These are phyloP conservation scores for Orussus abietinus DNA, from an alignment of 1,140 invertebrate genomes.

Conservation along the genomic window DNA sequence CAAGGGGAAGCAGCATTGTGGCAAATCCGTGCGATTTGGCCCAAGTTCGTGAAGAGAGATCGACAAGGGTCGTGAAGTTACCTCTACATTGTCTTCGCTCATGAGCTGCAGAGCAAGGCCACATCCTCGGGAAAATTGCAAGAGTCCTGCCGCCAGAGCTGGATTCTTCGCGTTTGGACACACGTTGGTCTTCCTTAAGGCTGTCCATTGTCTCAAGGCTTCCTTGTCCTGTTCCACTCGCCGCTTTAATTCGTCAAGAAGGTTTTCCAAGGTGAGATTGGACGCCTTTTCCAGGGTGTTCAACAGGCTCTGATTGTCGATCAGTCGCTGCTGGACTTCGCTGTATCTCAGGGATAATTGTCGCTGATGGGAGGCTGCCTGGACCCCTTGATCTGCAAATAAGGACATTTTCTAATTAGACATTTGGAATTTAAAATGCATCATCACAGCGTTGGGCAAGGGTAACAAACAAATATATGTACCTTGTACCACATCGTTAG, in stretches of 20 bases:
- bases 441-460: neutral
- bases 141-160: slow-evolving; percentile 62
- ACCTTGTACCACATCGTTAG: too few relatives aligned
- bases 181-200: slow-evolving; percentile 52
- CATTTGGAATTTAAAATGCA: neutral
- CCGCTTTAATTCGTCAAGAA: slow-evolving; percentile 59
- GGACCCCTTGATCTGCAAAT: slow-evolving; percentile 57
- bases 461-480: too few relatives aligned
- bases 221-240: slow-evolving; percentile 70
- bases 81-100: slow-evolving; percentile 37
- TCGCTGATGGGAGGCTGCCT: slow-evolving; percentile 84
- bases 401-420: too few relatives aligned
- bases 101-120: slow-evolving; percentile 74
- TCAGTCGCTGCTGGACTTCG: slow-evolving; percentile 81
- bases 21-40: too few relatives aligned
- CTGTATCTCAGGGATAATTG: slow-evolving; percentile 76
- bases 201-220: slow-evolving; percentile 66
- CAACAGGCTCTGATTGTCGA: slow-evolving; percentile 86
- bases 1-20: too few relatives aligned
- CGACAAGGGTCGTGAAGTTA: slow-evolving; percentile 15
- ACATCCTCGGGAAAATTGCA: slow-evolving; percentile 81
- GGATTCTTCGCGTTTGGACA: slow-evolving; percentile 29
- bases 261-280: slow-evolving; percentile 46
- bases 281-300: slow-evolving; percentile 73
- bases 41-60: too few relatives aligned